Evolutionary conservation across 2,113 vertebrate species (phyloP), one percentile per base, ranked within the genome.

Genomic region (Hymenochirus boettgeri): DNA sequence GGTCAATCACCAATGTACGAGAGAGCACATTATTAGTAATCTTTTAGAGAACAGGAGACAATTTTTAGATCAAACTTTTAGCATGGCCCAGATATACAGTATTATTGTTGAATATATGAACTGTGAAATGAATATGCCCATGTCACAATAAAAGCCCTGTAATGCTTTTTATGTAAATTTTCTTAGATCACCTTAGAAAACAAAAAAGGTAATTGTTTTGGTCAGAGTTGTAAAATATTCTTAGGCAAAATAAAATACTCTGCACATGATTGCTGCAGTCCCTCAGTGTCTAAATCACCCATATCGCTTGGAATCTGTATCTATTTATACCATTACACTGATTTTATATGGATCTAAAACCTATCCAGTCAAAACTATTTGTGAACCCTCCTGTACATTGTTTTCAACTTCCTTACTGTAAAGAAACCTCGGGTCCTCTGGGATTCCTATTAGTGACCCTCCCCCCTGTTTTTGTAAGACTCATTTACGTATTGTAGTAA

Each of bases 111-210:
- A 18, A 18, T 29, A 25, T 17, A 42, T 42, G 9, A 58, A 45
- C 23, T 18, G 39, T 60, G 17, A 47, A 25, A 71, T 73, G 31
- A 23, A 54, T 55, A 57, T 61, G 18, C n/a, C 18, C n/a, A n/a
- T 66, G 48, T 71, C n/a, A 62, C 31, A 55, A n/a, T n/a, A n/a
- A n/a, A 23, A 75, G 65, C 15, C 17, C 61, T 64, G 57, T 57
- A 58, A 71, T 5, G 57, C 51, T n/a, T 75, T 17, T 73, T 72
- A 29, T 24, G 76, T 74, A 31, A 31, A n/a, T 54, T 74, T 62
- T 72, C 74, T 62, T 70, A 70, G 52, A 46, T 70, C 46, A 57
- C 42, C 24, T 42, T 33, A 31, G 21, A n/a, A n/a, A n/a, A n/a
- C n/a, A n/a, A n/a, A 29, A 29, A 9, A 57, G 50, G 25, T 24